Base-by-base conservation (phyloP, 2,888 invertebrate genomes). In the Buathra laborator region DNA sequence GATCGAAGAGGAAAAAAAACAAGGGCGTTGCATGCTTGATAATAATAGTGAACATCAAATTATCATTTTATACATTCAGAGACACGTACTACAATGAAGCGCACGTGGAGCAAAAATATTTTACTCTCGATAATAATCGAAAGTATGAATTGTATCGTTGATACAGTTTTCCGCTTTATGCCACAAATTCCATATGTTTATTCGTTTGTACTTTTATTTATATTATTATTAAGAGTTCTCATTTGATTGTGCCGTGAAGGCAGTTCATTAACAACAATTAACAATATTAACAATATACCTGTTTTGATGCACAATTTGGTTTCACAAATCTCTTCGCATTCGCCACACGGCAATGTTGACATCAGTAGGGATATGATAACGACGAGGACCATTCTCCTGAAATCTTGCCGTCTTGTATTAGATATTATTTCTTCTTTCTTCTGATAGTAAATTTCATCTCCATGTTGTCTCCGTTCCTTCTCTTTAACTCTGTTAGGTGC, bases 251-350 rank as follows among this genome's bases (percentile, higher is more conserved):
- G 16, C 7, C 14, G n/a, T 16, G n/a, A 51, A 3, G 16, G 7
- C n/a, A 51, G 6, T 7, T 16, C n/a, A 51, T n/a, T 53, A 10
- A 16, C 53, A 53, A 53, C 16, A 53, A 24, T 24, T 24, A 24
- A 24, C 24, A 24, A 24, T 51, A 51, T n/a, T 51, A 10, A n/a
- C 51, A 53, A 53, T 53, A 53, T 53, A 53, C 53, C 53, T 53
- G 53, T 53, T 53, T 53, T 19, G 53, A 7, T 2, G 53, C 53
- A 53, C 53, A 19, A 53, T 53, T 53, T 19, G 6, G 53, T 53
- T 19, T 53, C 16, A 53, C 53, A 53, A n/a, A 2, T 19, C 53
- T 53, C 53, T n/a, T 53, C 19, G 53, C 53, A 53, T 9, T 53
- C 19, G 53, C 53, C 53, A 9, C 0, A 9, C 16, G 0, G 43